A percentile compares a stretch with the other conserved stretches of the same genome.
Evolutionary conservation across 37 sponge, comb jelly and placozoan species (phyloP).

Genomic region (Hexactinellida sp.): DNA sequence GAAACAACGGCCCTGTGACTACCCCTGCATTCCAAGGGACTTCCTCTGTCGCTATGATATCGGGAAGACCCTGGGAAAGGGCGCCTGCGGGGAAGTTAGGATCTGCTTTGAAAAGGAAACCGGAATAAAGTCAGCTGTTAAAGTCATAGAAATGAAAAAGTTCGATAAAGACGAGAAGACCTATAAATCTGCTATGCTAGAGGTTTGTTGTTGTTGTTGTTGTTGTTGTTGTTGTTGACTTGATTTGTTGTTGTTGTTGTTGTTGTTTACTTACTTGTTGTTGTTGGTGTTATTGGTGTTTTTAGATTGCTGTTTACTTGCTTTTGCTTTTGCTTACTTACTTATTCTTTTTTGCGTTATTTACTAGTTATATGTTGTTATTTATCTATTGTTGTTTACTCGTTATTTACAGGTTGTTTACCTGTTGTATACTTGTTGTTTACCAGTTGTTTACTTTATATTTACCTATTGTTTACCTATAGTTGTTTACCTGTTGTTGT

Average conservation of each 20-base stretch:
- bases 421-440: not conserved
- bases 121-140: slow-evolving; percentile 63
- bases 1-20: not conserved
- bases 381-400: not conserved
- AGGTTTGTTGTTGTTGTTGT: not conserved
- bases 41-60: slow-evolving; percentile 12
- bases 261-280: not conserved
- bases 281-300: not conserved
- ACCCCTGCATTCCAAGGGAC: not conserved
- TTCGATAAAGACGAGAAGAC: slow-evolving; percentile 13
- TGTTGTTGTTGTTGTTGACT: not conserved
- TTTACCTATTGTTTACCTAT: not conserved
- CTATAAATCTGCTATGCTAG: slow-evolving; percentile 10
- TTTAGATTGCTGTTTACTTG: not conserved
- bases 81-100: slow-evolving; percentile 84
- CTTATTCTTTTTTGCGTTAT: not conserved
- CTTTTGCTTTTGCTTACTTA: not conserved
- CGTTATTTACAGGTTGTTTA: not conserved
- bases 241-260: not conserved
- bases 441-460: not conserved
- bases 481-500: not conserved
- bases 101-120: slow-evolving; percentile 68
- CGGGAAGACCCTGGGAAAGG: slow-evolving; percentile 32
- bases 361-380: not conserved
- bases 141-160: slow-evolving; percentile 63